Evolutionary conservation across 2,113 vertebrate species (phyloP).

Genomic region (Colius striatus): DNA sequence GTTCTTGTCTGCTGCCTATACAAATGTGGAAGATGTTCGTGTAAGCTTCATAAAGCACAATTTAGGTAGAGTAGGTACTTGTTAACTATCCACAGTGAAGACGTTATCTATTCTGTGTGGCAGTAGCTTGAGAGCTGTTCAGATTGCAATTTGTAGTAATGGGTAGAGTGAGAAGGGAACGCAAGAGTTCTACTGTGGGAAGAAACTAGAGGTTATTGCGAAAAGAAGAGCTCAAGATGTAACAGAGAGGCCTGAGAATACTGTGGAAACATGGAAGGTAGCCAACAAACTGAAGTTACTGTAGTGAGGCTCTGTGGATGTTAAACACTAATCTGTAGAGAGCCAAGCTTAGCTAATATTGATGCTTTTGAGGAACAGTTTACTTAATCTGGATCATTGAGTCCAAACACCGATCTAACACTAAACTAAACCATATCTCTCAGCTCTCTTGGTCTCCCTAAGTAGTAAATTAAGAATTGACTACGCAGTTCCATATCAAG

Average conservation of each 20-base stretch:
- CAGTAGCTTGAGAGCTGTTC: not conserved
- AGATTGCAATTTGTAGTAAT: not conserved
- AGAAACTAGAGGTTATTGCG: not conserved
- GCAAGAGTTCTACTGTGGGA: not conserved
- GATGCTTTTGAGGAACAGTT: not conserved
- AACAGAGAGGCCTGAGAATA: not conserved
- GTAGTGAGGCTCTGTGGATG: not conserved
- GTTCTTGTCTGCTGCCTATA: not conserved
- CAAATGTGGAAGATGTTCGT: not conserved
- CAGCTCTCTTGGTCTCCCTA: not conserved
- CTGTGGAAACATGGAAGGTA: not conserved
- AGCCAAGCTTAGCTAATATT: not conserved
- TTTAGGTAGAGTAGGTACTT: not conserved
- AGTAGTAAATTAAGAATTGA: not conserved
- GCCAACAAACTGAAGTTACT: not conserved
- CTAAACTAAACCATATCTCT: too few species aligned
- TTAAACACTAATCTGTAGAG: not conserved
- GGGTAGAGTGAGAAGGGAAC: not conserved
- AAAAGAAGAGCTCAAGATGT: not conserved
- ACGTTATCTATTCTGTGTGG: fast-evolving
- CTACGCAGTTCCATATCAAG: not conserved
- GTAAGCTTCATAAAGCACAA: fast-evolving
- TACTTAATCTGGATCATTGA: not conserved
- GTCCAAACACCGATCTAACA: too few species aligned
- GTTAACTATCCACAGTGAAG: not conserved